Base-by-base conservation (phyloP, 2,888 invertebrate genomes). In the Xestia ashworthii region DNA sequence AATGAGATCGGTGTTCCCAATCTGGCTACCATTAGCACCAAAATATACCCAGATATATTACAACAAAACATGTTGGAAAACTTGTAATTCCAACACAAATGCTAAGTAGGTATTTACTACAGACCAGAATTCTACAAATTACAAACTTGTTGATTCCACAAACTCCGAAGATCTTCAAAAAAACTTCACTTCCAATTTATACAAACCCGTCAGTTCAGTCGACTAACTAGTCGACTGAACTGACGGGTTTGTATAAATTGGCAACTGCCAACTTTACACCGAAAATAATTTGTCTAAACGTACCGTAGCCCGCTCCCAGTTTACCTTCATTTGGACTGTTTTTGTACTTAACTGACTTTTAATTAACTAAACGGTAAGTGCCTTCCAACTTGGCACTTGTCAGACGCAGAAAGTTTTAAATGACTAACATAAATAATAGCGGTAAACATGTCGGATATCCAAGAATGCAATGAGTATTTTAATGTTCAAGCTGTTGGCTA, bases 321-420 rank as follows among this genome's bases (percentile, higher is more conserved):
- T 81, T 76, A 87, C 78, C 84, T 84, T 75, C 72, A 79, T 86
- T 86, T 78, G 64, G 78, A 82, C 74, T 85, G 75, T 85, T 86
- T 85, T 83, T 81, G 81, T 80, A 84, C 85, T 81, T 84, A 86
- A 86, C 83, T 86, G 82, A 80, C 76, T 82, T 86, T 83, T 81
- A 86, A 86, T 88, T 88, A 86, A 86, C 78, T 79, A 80, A 83
- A 78, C 71, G 76, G 69, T 81, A 85, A 87, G 78, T 85, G 73
- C 69, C 62, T 74, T 68, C 68, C 67, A 76, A 78, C 79, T 84
- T 76, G 41, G 72, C 76, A 84, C 81, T 78, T 84, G 80, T 86
- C 88, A 81, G 83, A 82, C 82, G 25, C 84, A 83, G 74, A 68
- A 79, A 84, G 60, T 80, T 85, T 79, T 19, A 70, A 72, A 79